Conservation (phyloP, 53 echinoderm and acorn worm species). For the Zoroaster sp. region DNA sequence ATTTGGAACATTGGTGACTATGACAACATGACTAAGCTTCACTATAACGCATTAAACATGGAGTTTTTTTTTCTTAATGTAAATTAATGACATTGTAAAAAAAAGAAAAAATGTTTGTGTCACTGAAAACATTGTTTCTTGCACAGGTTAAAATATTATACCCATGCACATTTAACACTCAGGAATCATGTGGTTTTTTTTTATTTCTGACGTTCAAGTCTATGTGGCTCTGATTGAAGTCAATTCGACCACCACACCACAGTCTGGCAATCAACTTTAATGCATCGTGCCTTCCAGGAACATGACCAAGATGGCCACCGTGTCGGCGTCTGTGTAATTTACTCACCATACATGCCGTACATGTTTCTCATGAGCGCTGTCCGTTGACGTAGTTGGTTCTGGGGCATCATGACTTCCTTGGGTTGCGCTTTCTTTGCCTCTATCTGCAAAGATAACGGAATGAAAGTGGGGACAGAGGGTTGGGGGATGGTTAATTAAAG, state of each 20-base stretch:
- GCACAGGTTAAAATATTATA: too few relatives aligned
- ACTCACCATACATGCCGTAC: conserved; percentile 86
- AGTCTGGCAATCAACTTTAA: not conserved
- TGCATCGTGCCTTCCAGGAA: not conserved
- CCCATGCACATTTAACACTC: too few relatives aligned
- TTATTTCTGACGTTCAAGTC: too few relatives aligned
- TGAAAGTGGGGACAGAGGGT: not conserved
- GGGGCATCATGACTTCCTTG: conserved; percentile 97
- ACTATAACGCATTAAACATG: too few relatives aligned
- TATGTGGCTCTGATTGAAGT: too few relatives aligned
- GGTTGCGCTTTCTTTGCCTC: conserved; percentile 99
- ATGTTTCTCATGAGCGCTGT: conserved; percentile 82
- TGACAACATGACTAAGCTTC: too few relatives aligned
- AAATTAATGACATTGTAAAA: too few relatives aligned
- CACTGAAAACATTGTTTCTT: too few relatives aligned
- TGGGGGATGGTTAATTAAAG: not conserved
- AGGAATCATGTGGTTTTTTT: too few relatives aligned
- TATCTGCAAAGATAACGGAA: conserved; percentile 49
- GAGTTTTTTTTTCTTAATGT: too few relatives aligned
- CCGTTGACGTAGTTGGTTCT: conserved; percentile 71
- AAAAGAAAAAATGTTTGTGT: too few relatives aligned
- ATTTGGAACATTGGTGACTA: too few relatives aligned
- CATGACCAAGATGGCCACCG: conserved; percentile 7
- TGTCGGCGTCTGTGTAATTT: not conserved
- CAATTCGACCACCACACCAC: not conserved